Percentiles rank a stretch among this genome's conserved stretches.
Conservation (phyloP, 2,888 invertebrate genomes). For the Schrankia costaestrigalis region DNA sequence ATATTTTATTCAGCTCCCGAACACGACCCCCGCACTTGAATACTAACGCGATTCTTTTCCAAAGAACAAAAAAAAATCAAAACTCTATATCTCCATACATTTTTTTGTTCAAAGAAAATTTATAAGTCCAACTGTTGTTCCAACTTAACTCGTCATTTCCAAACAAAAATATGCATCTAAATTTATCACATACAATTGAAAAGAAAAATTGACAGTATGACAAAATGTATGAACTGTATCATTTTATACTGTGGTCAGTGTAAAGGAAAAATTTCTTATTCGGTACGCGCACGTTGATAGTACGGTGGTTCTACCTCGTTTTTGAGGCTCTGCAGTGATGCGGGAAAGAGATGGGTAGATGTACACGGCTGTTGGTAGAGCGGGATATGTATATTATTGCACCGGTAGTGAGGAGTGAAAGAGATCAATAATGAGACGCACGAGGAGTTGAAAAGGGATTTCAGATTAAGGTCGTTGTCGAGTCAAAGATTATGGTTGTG, state of each 20-base stretch:
- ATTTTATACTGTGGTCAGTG: conserved; percentile 53
- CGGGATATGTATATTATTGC: conserved; percentile 66
- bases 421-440: conserved; percentile 81
- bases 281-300: conserved; percentile 67
- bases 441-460: conserved; percentile 81
- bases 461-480: conserved; percentile 81
- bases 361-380: conserved; percentile 34
- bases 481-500: conserved; percentile 65
- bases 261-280: conserved; percentile 67
- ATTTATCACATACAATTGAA: conserved; percentile 13
- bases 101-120: conserved; percentile 36
- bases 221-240: conserved; percentile 28
- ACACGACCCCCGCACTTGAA: conserved; percentile 28
- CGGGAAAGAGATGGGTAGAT: conserved; percentile 51
- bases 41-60: conserved; percentile 30
- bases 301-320: conserved; percentile 73
- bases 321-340: conserved; percentile 80
- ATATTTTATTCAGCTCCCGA: conserved; percentile 48
- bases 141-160: conserved; percentile 28
- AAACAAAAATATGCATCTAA: conserved; percentile 27
- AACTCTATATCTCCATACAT: conserved; percentile 19
- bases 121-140: conserved; percentile 29
- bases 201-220: conserved; percentile 35
- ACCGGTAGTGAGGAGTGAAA: conserved; percentile 81
- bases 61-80: conserved; percentile 21